phyloP scores from a whole-genome alignment of 2,113 vertebrate species.

The Mionectes macconnelli region DNA sequence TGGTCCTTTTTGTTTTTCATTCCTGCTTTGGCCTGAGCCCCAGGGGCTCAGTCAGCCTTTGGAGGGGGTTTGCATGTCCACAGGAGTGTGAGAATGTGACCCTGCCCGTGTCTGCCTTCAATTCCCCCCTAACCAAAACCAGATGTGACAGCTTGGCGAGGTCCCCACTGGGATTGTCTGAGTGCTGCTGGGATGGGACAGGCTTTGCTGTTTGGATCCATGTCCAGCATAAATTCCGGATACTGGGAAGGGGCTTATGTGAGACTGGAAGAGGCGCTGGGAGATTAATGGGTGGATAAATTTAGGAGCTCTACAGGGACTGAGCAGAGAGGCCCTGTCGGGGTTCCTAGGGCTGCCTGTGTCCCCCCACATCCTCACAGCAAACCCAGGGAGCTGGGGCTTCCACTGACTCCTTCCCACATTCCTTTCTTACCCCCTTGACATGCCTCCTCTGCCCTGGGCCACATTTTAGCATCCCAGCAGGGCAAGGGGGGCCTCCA shows the following conservation, averaged over 20 bases:
- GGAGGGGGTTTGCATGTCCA: not conserved
- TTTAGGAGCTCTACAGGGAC: not conserved
- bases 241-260: not conserved
- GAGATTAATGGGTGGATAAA: not conserved
- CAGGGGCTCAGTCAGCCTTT: not conserved
- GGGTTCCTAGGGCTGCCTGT: not conserved
- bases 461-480: not conserved
- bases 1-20: not conserved
- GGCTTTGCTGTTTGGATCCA: not conserved
- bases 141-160: not conserved
- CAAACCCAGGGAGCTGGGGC: rapidly evolving
- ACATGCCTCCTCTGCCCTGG: not conserved
- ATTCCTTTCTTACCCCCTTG: rapidly evolving
- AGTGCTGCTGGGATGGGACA: not conserved
- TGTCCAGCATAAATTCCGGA: not conserved
- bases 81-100: conserved; percentile 34
- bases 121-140: not conserved
- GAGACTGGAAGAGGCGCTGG: not conserved
- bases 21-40: not conserved
- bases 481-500: not conserved
- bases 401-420: not conserved
- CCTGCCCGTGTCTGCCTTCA: not conserved
- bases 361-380: rapidly evolving
- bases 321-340: not conserved
- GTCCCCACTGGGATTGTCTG: not conserved